These are phyloP conservation scores for Lycorma delicatula DNA, from an alignment of 1,140 invertebrate species.

Conservation along the genomic window DNA sequence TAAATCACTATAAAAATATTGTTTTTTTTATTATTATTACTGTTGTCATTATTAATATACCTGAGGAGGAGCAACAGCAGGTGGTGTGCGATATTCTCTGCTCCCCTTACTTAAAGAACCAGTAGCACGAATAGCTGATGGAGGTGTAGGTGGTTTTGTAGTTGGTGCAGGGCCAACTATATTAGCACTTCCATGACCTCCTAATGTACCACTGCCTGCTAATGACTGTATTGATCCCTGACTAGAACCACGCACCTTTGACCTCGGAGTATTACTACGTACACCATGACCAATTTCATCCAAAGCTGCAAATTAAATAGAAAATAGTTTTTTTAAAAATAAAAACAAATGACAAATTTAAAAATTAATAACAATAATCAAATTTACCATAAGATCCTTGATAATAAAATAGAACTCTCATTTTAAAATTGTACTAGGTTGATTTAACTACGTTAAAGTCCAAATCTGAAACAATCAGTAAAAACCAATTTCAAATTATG, in stretches of 20 bases:
- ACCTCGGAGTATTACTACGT: constrained; percentile 40
- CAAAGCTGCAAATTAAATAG: constrained; percentile 45
- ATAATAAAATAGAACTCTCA: no score
- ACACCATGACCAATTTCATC: constrained; percentile 95
- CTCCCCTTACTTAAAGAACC: constrained; percentile 61
- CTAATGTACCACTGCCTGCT: constrained; percentile 40
- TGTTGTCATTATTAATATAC: no score
- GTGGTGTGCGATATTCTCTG: constrained; percentile 84
- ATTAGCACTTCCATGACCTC: constrained; percentile 37
- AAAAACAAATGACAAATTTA: no score
- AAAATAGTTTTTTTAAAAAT: no score
- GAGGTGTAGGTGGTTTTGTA: constrained; percentile 90
- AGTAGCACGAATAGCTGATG: constrained; percentile 53
- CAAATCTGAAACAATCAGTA: no score
- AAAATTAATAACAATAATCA: no score
- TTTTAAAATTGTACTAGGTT: no score
- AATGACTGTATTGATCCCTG: constrained; percentile 52
- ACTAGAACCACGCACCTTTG: constrained; percentile 58
- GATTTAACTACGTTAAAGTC: no score
- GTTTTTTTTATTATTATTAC: no score
- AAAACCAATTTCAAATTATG: no score
- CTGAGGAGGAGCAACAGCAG: constrained; percentile 89
- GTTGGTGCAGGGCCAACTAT: constrained; percentile 74
- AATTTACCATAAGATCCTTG: no score
- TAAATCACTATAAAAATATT: no score